A percentile compares a stretch with the other conserved stretches of the same genome.
phyloP scores from a whole-genome alignment of 1,140 invertebrate species.

The Plodia interpunctella region DNA sequence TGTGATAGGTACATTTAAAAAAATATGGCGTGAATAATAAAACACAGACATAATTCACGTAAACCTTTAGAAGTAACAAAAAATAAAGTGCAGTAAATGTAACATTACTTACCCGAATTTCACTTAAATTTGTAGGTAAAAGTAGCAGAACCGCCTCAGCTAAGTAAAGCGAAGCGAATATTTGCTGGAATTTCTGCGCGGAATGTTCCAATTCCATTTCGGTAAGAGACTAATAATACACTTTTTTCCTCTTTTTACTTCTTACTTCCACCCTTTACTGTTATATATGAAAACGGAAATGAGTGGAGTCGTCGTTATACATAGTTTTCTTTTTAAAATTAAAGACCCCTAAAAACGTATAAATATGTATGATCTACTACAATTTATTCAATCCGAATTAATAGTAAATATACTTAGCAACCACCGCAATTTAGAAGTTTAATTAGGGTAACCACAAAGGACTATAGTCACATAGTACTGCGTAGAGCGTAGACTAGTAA shows the following conservation, averaged over 20 bases:
- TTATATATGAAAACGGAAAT: conserved; percentile 57
- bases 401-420: too few species aligned
- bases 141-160: conserved; percentile 56
- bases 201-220: conserved; percentile 76
- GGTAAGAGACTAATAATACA: conserved; percentile 76
- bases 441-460: too few species aligned
- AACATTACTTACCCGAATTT: conserved; percentile 53
- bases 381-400: too few species aligned
- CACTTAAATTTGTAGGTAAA: conserved; percentile 63
- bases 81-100: conserved; percentile 39
- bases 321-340: conserved; percentile 5
- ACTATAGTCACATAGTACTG: background rate
- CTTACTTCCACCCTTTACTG: conserved; percentile 74
- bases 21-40: background rate
- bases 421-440: too few species aligned
- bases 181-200: conserved; percentile 67
- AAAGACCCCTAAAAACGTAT: too few species aligned
- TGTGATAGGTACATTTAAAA: background rate
- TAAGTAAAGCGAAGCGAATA: conserved; percentile 73
- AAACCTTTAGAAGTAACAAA: conserved; percentile 33
- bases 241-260: conserved; percentile 74
- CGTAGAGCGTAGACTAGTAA: too few species aligned
- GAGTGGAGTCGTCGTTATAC: conserved; percentile 35
- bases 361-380: too few species aligned
- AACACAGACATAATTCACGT: background rate